These are phyloP conservation scores for Nemoura dubitans DNA, from an alignment of 2,888 invertebrate genomes.

Conservation along the genomic window DNA sequence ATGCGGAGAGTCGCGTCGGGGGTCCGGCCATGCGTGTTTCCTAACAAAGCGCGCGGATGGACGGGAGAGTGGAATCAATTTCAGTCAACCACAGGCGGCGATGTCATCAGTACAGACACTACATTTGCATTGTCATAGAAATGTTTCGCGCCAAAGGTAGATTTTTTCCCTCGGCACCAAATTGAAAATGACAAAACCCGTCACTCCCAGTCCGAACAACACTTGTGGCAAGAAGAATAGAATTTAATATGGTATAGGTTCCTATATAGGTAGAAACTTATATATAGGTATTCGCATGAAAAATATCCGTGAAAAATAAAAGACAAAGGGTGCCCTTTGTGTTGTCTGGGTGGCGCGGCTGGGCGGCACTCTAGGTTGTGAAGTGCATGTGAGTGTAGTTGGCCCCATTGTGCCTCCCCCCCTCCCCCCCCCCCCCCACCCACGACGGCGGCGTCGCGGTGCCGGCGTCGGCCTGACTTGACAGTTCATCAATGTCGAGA, in stretches of 20 bases:
- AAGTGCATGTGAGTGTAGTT: not conserved
- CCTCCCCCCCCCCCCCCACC: not conserved
- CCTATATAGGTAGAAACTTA: not conserved
- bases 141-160: not conserved
- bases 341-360: not conserved
- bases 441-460: not conserved
- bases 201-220: not conserved
- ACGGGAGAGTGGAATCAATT: not conserved
- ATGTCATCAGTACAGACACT: not conserved
- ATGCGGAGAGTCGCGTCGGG: too few species aligned
- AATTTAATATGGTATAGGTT: too few species aligned
- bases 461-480: too few species aligned
- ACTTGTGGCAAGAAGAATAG: not conserved
- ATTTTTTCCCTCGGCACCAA: not conserved
- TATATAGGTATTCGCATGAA: not conserved
- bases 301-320: not conserved
- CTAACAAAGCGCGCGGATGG: too few species aligned
- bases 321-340: not conserved
- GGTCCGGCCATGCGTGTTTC: too few species aligned
- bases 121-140: not conserved
- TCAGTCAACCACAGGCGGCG: not conserved
- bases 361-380: not conserved
- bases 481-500: slow-evolving; percentile 2
- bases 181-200: not conserved
- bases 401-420: not conserved